These are phyloP conservation scores for Drosophila busckii DNA, from an alignment of 1,140 invertebrate genomes.

Conservation along the genomic window DNA sequence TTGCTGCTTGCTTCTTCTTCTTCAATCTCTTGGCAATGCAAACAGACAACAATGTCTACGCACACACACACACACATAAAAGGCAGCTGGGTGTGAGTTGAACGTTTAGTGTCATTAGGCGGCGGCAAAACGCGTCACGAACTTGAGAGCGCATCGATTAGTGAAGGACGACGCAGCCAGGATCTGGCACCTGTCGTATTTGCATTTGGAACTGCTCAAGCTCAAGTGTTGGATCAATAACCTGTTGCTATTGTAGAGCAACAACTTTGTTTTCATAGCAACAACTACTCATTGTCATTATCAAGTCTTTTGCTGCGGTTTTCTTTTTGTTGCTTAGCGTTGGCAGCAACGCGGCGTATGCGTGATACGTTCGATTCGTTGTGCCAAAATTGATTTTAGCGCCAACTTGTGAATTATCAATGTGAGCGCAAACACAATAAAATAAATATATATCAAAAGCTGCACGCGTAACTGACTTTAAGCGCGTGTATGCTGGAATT, in stretches of 20 bases:
- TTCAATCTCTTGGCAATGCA: slow-evolving; percentile 55
- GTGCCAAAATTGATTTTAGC: slow-evolving; percentile 39
- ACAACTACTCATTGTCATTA: slow-evolving; percentile 6
- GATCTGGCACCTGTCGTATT: background rate
- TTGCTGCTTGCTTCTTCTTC: too few relatives aligned
- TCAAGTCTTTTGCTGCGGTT: slow-evolving; percentile 1
- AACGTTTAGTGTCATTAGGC: slow-evolving; percentile 52
- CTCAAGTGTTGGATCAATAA: slow-evolving; percentile 58
- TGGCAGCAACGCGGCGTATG: slow-evolving; percentile 19
- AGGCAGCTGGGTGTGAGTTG: slow-evolving; percentile 3
- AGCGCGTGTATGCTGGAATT: slow-evolving; percentile 2
- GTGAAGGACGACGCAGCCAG: slow-evolving; percentile 30
- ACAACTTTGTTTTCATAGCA: slow-evolving; percentile 3
- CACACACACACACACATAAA: slow-evolving; percentile 6
- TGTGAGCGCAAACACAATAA: background rate
- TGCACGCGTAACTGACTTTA: slow-evolving; percentile 14
- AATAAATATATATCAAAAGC: background rate
- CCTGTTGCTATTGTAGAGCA: slow-evolving; percentile 46
- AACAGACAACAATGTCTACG: slow-evolving; percentile 44
- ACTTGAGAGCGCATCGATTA: slow-evolving; percentile 61
- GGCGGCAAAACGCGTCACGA: slow-evolving; percentile 52
- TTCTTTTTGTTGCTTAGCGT: background rate
- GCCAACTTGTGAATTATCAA: slow-evolving; percentile 32
- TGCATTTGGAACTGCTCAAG: slow-evolving; percentile 24
- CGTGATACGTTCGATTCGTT: slow-evolving; percentile 23